Evolutionary conservation across 1,140 invertebrate genomes (phyloP).

Genomic region (Andrena cerasifolii): DNA sequence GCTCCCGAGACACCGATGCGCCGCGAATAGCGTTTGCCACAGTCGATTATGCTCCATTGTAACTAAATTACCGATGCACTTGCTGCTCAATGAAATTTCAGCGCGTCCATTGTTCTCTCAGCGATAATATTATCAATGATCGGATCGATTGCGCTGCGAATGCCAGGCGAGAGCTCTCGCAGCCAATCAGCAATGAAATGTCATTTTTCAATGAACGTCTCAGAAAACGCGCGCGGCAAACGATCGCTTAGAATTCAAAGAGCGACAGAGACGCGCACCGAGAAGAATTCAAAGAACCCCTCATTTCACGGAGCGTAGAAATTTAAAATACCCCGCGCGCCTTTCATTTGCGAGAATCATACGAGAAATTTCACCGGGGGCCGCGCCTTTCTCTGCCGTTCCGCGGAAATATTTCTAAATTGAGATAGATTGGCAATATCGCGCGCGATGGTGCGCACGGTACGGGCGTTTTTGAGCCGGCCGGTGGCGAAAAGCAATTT

Average conservation of each 20-base stretch:
- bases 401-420: background rate
- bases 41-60: constrained; percentile 32
- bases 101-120: constrained; percentile 16
- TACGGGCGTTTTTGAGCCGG: background rate
- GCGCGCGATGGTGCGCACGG: background rate
- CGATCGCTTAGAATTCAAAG: too few species aligned
- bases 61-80: constrained; percentile 26
- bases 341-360: background rate
- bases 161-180: background rate
- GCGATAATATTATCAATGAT: too few species aligned
- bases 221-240: too few species aligned
- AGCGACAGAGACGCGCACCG: too few species aligned
- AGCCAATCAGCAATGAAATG: too few species aligned
- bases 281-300: too few species aligned
- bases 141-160: background rate
- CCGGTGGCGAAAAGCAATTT: constrained; percentile 20
- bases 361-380: background rate
- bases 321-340: too few species aligned
- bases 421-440: background rate
- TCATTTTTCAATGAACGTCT: background rate
- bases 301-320: too few species aligned
- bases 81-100: constrained; percentile 40
- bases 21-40: constrained; percentile 14
- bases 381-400: background rate
- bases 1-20: too few species aligned